phyloP scores from a whole-genome alignment of 2,797 vertebrate genomes.

The Manis crassicaudata region DNA sequence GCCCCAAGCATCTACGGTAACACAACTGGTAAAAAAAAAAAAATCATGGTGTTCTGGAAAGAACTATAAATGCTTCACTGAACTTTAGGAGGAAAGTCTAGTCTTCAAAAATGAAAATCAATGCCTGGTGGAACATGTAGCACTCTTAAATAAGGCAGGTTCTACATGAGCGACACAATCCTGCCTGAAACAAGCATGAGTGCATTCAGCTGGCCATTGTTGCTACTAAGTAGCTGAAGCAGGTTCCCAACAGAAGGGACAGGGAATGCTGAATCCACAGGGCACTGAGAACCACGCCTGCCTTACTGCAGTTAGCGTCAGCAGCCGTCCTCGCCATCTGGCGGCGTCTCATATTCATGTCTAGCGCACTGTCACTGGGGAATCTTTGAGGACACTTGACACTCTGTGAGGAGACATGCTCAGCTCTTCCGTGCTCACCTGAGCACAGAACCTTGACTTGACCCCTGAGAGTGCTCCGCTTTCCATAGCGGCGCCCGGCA shows the following conservation, averaged over 20 bases:
- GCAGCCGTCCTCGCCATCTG: fast-evolving
- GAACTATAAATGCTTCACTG: constrained; percentile 34
- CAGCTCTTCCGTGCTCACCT: neutral
- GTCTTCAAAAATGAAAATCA: constrained; percentile 42
- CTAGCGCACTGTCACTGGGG: neutral
- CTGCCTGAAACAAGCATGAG: neutral
- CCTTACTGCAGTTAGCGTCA: fast-evolving
- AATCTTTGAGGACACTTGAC: neutral
- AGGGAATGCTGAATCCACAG: neutral
- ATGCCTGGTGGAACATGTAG: neutral
- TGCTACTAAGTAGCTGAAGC: neutral
- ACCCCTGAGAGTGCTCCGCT: neutral
- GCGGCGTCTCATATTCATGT: neutral
- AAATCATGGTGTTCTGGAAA: constrained; percentile 17
- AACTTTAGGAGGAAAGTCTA: neutral
- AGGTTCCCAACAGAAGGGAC: neutral
- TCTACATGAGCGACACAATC: neutral
- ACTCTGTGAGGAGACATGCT: no score
- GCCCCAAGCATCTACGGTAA: constrained; percentile 13
- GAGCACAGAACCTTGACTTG: neutral
- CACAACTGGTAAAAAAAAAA: neutral
- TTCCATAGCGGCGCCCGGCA: neutral
- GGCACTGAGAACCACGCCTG: fast-evolving
- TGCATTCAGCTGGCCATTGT: neutral
- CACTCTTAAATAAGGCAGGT: neutral